Evolutionary conservation across 2,797 vertebrate species (phyloP), one percentile per base, ranked within the genome.

Genomic region (Streptopelia turtur): DNA sequence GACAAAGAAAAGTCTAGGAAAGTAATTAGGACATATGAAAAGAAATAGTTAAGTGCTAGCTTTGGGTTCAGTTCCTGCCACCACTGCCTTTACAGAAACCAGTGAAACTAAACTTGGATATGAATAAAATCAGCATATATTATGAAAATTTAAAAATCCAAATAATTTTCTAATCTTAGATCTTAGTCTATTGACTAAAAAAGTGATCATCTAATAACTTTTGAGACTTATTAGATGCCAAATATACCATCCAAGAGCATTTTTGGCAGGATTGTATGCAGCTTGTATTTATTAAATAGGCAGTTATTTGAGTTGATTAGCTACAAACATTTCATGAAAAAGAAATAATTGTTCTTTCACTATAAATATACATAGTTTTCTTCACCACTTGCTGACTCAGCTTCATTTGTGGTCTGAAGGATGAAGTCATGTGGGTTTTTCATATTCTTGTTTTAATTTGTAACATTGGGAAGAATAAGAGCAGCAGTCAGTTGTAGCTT

Each of bases 341-440:
- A 89, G 84, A 89, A 91, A 92, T 92, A 95, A 90, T 85, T 94
- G 79, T 76, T 93, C 65, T 11, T 89, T 92, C 87, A n/a, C 61
- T 85, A 61, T 87, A 92, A 96, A 96, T 87, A 83, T 24, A 93
- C 83, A 82, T 70, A 47, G 57, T 95, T 97, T 95, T 93, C 95
- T 83, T 94, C 94, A 72, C 90, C 91, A 72, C 85, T 92, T 83
- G 95, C 92, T 96, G 96, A 96, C 72, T 96, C 94, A 96, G 94
- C 89, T 87, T 92, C 87, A 79, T 84, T 96, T 96, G 95, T 83
- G 95, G 92, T 96, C 94, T 91, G 50, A 92, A 77, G 49, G 82
- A 91, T 95, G 94, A 93, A 78, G 72, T 94, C 94, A 91, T 68
- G 49, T 16, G 41, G 15, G 63, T 7, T 92, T 87, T 89, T 85